These are phyloP conservation scores for Pleuronectes platessa DNA, from an alignment of 2,113 vertebrate genomes.

Conservation along the genomic window DNA sequence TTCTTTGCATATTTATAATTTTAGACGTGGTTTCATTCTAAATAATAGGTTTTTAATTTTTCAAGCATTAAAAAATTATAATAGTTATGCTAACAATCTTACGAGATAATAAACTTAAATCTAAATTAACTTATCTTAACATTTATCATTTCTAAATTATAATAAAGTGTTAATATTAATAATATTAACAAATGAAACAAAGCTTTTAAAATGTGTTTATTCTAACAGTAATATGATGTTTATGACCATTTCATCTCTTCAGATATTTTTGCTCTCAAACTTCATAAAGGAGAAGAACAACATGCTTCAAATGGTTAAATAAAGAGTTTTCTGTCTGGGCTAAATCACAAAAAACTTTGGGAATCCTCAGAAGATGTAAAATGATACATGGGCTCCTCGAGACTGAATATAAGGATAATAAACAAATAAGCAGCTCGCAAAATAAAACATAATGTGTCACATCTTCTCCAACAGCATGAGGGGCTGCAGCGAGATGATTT, in stretches of 20 bases:
- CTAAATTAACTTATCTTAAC: too few relatives aligned
- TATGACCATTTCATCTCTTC: not conserved
- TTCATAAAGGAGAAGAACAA: not conserved
- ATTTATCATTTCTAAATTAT: not conserved
- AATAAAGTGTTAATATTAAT: not conserved
- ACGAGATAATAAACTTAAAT: too few relatives aligned
- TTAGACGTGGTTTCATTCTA: not conserved
- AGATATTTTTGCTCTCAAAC: not conserved
- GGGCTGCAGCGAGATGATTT: not conserved
- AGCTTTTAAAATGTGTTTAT: not conserved
- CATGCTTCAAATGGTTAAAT: not conserved
- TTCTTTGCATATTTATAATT: too few relatives aligned
- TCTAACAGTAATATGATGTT: not conserved
- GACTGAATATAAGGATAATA: not conserved
- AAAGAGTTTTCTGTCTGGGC: not conserved
- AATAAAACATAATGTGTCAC: not conserved
- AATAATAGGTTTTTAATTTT: too few relatives aligned
- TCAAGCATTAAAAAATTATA: too few relatives aligned
- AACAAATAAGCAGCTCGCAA: not conserved
- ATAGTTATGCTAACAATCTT: too few relatives aligned
- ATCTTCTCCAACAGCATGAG: slow-evolving; percentile 14
- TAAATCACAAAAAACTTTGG: not conserved
- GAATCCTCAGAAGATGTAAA: not conserved
- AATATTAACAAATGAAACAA: too few relatives aligned
- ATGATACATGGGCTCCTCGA: not conserved